phyloP scores from a whole-genome alignment of 92 coral and sea anemone species.

The Montipora capitata region DNA sequence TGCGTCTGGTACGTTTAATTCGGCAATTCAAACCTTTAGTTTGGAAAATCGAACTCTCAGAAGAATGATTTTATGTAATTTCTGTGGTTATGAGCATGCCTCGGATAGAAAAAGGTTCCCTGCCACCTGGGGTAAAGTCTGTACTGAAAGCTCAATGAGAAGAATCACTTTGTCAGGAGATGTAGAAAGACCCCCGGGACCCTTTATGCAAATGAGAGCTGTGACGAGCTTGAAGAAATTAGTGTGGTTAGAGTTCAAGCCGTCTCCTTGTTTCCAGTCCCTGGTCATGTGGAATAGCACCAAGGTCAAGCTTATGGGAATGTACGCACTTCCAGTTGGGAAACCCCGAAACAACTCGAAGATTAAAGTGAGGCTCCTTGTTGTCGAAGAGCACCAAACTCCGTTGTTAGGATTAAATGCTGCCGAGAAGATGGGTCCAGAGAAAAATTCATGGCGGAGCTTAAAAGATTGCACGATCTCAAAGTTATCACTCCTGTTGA shows the following conservation, averaged over 20 bases:
- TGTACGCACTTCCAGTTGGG: neutral
- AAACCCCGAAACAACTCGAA: slow-evolving; percentile 19
- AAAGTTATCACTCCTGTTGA: neutral
- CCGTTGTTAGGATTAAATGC: slow-evolving; percentile 26
- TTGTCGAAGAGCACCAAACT: slow-evolving; percentile 37
- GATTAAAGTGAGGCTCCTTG: slow-evolving; percentile 29
- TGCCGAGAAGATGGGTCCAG: slow-evolving; percentile 22
- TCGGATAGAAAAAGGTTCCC: neutral
- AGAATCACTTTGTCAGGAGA: too few relatives aligned
- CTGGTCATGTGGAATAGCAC: slow-evolving; percentile 1
- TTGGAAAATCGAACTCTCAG: too few relatives aligned
- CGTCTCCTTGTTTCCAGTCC: neutral
- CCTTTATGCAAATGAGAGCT: neutral
- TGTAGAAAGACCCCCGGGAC: neutral
- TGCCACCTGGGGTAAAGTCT: too few relatives aligned
- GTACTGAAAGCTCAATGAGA: too few relatives aligned
- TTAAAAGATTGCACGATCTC: neutral
- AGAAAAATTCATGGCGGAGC: neutral
- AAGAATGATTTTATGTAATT: slow-evolving; percentile 41
- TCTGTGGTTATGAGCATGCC: slow-evolving; percentile 43
- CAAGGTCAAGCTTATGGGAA: neutral
- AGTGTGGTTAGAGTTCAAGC: neutral
- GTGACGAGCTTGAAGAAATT: too few relatives aligned
- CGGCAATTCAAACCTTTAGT: too few relatives aligned
- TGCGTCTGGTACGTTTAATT: too few relatives aligned